Evolutionary conservation across 2,797 vertebrate species (phyloP).

Genomic region (Malurus leucopterus): DNA sequence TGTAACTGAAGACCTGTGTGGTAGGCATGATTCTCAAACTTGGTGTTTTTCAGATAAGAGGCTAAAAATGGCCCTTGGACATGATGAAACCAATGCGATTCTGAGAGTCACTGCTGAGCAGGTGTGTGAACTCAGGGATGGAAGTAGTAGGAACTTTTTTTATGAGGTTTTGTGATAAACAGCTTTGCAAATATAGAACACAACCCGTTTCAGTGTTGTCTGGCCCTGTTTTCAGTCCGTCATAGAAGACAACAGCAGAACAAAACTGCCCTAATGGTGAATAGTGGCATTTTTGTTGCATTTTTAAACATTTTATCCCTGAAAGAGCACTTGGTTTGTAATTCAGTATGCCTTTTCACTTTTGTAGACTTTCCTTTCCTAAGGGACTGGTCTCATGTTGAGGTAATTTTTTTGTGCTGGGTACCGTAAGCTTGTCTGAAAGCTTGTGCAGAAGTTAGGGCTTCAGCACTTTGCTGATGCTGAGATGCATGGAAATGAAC

Average conservation of each 20-base stretch:
- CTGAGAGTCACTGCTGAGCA: constrained; percentile 54
- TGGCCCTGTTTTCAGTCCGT: not conserved
- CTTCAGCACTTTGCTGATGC: not conserved
- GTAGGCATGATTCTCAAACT: not conserved
- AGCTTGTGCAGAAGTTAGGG: not conserved
- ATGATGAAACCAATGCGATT: constrained; percentile 61
- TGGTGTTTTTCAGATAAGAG: constrained; percentile 70
- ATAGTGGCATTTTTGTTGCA: not conserved
- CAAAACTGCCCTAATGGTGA: not conserved
- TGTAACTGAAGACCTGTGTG: not conserved
- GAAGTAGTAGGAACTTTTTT: not conserved
- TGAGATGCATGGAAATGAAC: not conserved
- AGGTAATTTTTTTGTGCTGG: not conserved
- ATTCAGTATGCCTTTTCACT: not conserved
- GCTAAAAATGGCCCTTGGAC: constrained; percentile 67
- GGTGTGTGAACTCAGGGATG: constrained; percentile 67
- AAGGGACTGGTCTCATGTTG: not conserved
- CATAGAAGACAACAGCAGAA: not conserved
- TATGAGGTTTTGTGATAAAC: not conserved
- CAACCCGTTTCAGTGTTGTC: rapidly evolving
- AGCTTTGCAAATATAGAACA: not conserved
- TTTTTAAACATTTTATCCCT: not conserved
- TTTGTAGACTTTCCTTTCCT: not conserved
- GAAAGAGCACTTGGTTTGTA: not conserved
- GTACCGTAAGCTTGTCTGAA: not conserved